Evolutionary conservation across 2,113 vertebrate genomes (phyloP).

Genomic region (Trachemys scripta): DNA sequence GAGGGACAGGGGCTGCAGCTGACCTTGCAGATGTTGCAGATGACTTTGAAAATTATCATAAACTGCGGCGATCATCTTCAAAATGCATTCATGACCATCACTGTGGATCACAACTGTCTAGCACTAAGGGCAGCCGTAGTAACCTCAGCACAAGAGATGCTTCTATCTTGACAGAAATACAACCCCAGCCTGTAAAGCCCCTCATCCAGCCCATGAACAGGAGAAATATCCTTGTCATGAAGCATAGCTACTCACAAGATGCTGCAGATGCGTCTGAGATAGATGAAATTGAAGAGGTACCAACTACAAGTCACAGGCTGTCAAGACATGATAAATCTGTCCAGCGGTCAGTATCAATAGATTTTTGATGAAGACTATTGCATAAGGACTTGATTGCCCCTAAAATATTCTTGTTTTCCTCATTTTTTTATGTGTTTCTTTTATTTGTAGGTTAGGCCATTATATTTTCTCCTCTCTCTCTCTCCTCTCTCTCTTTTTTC

Average conservation of each 20-base stretch:
- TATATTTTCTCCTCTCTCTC: slow-evolving; percentile 23
- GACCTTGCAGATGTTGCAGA: slow-evolving; percentile 95
- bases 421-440: slow-evolving; percentile 41
- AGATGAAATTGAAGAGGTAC: slow-evolving; percentile 97
- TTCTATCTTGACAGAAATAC: slow-evolving; percentile 90
- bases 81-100: slow-evolving; percentile 97
- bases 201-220: slow-evolving; percentile 89
- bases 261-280: slow-evolving; percentile 92
- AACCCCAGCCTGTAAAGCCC: slow-evolving; percentile 89
- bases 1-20: slow-evolving; percentile 87
- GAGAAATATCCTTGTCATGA: slow-evolving; percentile 97
- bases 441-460: slow-evolving; percentile 45
- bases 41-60: slow-evolving; percentile 96
- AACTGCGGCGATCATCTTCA: slow-evolving; percentile 94
- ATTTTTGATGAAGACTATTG: slow-evolving; percentile 88
- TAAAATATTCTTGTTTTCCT: slow-evolving; percentile 60
- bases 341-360: slow-evolving; percentile 99
- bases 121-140: slow-evolving; percentile 91
- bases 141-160: slow-evolving; percentile 93
- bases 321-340: slow-evolving; percentile 97
- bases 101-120: slow-evolving; percentile 94
- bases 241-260: slow-evolving; percentile 98
- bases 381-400: slow-evolving; percentile 72
- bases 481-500: background rate
- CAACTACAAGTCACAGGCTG: slow-evolving; percentile 97